Evolutionary conservation across 2,888 invertebrate species (phyloP).

Genomic region (Arctia plantaginis): DNA sequence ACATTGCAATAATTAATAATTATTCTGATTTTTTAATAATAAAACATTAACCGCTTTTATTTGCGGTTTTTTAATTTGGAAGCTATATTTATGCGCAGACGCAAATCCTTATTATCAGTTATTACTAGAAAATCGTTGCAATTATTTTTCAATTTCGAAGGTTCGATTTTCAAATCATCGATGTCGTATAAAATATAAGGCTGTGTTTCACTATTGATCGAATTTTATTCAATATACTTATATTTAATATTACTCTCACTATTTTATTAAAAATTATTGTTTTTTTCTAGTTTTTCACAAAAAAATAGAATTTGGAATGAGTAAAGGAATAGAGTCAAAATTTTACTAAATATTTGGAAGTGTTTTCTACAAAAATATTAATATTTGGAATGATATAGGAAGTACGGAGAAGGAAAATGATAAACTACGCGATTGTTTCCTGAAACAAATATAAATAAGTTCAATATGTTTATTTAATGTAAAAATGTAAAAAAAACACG

Average conservation of each 20-base stretch:
- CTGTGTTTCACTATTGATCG: constrained; percentile 13
- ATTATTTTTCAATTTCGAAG: constrained; percentile 13
- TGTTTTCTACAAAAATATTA: constrained; percentile 16
- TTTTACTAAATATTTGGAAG: constrained; percentile 24
- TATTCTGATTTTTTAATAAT: constrained; percentile 5
- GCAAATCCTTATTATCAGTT: background rate
- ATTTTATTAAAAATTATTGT: constrained; percentile 3
- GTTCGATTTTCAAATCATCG: constrained; percentile 11
- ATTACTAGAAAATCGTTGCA: constrained; percentile 13
- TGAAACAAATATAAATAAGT: constrained; percentile 40
- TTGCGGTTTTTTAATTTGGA: constrained; percentile 14
- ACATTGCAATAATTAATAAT: constrained; percentile 11
- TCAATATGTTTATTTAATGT: no score
- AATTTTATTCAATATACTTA: constrained; percentile 10
- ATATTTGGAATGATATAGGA: constrained; percentile 51
- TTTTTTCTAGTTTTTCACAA: constrained; percentile 23
- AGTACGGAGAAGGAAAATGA: constrained; percentile 69
- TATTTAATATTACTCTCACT: constrained; percentile 14
- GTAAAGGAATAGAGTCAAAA: constrained; percentile 26
- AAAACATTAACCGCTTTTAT: background rate
- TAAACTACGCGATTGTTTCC: constrained; percentile 26
- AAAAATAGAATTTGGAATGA: constrained; percentile 44
- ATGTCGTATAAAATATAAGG: constrained; percentile 18
- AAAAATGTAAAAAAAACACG: no score
- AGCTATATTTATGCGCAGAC: constrained; percentile 7